A percentile compares a stretch with the other conserved stretches of the same genome.
phyloP scores from a whole-genome alignment of 2,888 invertebrate genomes.

The Euplagia quadripunctaria region DNA sequence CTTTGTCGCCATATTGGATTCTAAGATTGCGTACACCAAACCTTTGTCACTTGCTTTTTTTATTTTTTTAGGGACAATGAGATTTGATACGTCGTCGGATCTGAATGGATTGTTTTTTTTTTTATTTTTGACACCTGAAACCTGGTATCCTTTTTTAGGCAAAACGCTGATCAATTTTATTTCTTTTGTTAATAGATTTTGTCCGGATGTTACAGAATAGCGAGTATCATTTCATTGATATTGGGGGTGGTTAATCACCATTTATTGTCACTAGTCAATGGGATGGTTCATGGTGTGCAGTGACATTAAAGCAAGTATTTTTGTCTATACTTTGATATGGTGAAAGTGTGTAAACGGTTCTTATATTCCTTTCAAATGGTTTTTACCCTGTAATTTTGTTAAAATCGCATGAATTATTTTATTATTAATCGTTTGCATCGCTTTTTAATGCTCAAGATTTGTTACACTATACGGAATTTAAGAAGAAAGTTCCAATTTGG shows the following conservation, averaged over 20 bases:
- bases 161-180: slow-evolving; percentile 75
- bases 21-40: slow-evolving; percentile 77
- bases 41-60: slow-evolving; percentile 73
- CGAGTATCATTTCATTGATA: slow-evolving; percentile 35
- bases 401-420: too few relatives aligned
- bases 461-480: too few relatives aligned
- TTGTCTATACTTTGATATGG: slow-evolving; percentile 9
- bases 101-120: slow-evolving; percentile 71
- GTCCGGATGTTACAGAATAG: slow-evolving; percentile 65
- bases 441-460: background rate
- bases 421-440: too few relatives aligned
- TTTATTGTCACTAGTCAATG: slow-evolving; percentile 20
- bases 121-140: slow-evolving; percentile 81
- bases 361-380: background rate
- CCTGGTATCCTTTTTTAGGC: slow-evolving; percentile 68
- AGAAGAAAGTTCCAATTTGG: background rate
- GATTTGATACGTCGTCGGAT: slow-evolving; percentile 83
- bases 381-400: too few relatives aligned
- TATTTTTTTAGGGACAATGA: slow-evolving; percentile 63
- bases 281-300: slow-evolving; percentile 20
- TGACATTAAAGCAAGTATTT: slow-evolving; percentile 16
- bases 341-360: slow-evolving; percentile 20
- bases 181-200: slow-evolving; percentile 64
- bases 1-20: slow-evolving; percentile 77
- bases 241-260: slow-evolving; percentile 31